These are phyloP conservation scores for Diploscapter pachys DNA, from an alignment of 1,140 invertebrate genomes.

Conservation along the genomic window DNA sequence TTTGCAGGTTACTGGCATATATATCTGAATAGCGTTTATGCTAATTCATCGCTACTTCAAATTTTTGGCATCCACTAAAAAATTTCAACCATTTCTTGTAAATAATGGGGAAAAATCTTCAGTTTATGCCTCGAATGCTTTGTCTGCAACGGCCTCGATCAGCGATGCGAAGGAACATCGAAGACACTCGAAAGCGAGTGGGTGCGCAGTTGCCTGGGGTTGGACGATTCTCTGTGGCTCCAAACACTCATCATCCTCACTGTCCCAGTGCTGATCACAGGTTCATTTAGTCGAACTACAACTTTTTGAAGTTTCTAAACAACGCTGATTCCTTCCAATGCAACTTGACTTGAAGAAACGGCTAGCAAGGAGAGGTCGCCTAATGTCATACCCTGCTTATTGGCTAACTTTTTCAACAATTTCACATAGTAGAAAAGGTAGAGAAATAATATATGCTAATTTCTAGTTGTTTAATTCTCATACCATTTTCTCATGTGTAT, in stretches of 20 bases:
- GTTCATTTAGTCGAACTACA: neutral
- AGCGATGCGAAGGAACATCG: slow-evolving; percentile 33
- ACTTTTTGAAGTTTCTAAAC: slow-evolving; percentile 4
- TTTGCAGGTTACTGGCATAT: too few species aligned
- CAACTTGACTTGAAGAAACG: neutral
- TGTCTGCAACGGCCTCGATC: slow-evolving; percentile 55
- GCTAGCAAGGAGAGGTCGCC: neutral
- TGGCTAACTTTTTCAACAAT: slow-evolving; percentile 5
- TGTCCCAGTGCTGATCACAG: slow-evolving; percentile 50
- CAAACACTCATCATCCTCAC: slow-evolving; percentile 48
- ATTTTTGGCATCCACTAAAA: too few species aligned
- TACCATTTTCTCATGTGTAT: too few species aligned
- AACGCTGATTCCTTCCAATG: neutral
- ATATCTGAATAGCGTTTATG: too few species aligned
- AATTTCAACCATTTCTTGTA: too few species aligned
- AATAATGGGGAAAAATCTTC: neutral
- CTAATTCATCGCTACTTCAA: too few species aligned
- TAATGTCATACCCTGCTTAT: neutral
- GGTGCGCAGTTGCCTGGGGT: slow-evolving; percentile 52
- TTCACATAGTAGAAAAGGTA: slow-evolving; percentile 1
- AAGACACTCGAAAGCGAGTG: slow-evolving; percentile 37
- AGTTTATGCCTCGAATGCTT: slow-evolving; percentile 61
- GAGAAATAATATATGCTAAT: too few species aligned
- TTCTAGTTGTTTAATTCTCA: too few species aligned
- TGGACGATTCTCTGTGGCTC: slow-evolving; percentile 47